Percentiles rank a stretch among this genome's conserved stretches.
Conservation (phyloP, 2,797 vertebrate genomes). For the Dipus sagitta region DNA sequence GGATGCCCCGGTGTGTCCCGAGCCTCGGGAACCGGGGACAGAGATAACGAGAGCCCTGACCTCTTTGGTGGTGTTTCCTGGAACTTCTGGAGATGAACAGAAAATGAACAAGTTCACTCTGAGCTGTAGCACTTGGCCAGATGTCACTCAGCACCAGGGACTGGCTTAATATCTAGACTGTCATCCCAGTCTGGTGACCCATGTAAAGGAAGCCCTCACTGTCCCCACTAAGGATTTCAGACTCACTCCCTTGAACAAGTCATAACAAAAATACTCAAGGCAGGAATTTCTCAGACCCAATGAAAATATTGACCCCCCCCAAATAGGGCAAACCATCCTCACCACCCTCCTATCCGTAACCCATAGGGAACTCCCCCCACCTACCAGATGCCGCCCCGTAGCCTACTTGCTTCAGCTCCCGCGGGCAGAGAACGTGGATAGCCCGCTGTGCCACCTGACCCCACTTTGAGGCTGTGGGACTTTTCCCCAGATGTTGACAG, state of each 20-base stretch:
- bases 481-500: neutral
- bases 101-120: slow-evolving; percentile 53
- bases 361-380: neutral
- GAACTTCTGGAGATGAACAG: slow-evolving; percentile 65
- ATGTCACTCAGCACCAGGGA: neutral
- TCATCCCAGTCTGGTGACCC: neutral
- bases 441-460: neutral
- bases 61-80: slow-evolving; percentile 64
- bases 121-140: neutral
- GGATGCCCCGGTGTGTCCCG: neutral
- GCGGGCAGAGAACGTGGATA: neutral
- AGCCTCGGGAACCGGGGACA: slow-evolving; percentile 43
- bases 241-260: neutral
- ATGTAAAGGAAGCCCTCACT: neutral
- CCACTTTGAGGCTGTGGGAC: neutral
- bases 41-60: slow-evolving; percentile 63
- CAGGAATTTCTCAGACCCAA: neutral
- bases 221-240: neutral
- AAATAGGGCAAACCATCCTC: neutral
- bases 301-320: neutral
- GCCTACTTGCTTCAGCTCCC: neutral
- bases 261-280: neutral
- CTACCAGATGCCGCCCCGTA: neutral
- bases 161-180: neutral
- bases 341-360: neutral